phyloP scores from a whole-genome alignment of 2,888 invertebrate genomes.

The Mimas tiliae region DNA sequence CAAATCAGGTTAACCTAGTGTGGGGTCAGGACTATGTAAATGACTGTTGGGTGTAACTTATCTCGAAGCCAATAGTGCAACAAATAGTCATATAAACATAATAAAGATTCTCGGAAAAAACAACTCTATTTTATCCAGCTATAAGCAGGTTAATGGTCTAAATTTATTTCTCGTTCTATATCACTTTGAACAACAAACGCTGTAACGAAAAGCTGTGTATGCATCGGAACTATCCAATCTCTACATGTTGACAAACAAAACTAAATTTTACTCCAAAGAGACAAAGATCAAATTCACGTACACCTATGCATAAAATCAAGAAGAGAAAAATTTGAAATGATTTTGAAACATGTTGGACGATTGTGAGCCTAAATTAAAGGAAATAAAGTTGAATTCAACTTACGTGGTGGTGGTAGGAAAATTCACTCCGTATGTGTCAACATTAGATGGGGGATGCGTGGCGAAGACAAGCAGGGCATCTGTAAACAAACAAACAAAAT shows the following conservation, averaged over 20 bases:
- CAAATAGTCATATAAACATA: neutral
- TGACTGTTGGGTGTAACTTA: too few relatives aligned
- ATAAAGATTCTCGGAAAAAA: neutral
- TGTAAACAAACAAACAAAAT: slow-evolving; percentile 66
- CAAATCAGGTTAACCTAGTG: too few relatives aligned
- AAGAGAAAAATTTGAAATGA: slow-evolving; percentile 39
- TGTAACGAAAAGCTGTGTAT: slow-evolving; percentile 24
- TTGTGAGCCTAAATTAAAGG: slow-evolving; percentile 30
- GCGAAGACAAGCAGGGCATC: slow-evolving; percentile 64
- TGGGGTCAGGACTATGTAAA: too few relatives aligned
- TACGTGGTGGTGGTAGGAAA: slow-evolving; percentile 45
- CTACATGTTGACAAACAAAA: slow-evolving; percentile 32
- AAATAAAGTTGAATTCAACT: slow-evolving; percentile 52
- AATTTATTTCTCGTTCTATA: slow-evolving; percentile 13
- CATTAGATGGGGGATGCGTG: slow-evolving; percentile 56
- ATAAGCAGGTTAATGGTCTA: slow-evolving; percentile 20
- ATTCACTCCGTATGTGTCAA: slow-evolving; percentile 48
- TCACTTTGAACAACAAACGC: slow-evolving; percentile 14
- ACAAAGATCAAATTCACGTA: slow-evolving; percentile 46
- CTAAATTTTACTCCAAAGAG: slow-evolving; percentile 32
- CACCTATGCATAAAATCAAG: slow-evolving; percentile 30
- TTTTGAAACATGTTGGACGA: slow-evolving; percentile 24
- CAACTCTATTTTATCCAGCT: slow-evolving; percentile 7
- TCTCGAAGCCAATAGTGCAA: too few relatives aligned
- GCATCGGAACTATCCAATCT: slow-evolving; percentile 12